Percentiles rank a stretch among this genome's conserved stretches.
phyloP scores from a whole-genome alignment of 2,888 invertebrate species.

The Gastracanthus pulcherrimus region DNA sequence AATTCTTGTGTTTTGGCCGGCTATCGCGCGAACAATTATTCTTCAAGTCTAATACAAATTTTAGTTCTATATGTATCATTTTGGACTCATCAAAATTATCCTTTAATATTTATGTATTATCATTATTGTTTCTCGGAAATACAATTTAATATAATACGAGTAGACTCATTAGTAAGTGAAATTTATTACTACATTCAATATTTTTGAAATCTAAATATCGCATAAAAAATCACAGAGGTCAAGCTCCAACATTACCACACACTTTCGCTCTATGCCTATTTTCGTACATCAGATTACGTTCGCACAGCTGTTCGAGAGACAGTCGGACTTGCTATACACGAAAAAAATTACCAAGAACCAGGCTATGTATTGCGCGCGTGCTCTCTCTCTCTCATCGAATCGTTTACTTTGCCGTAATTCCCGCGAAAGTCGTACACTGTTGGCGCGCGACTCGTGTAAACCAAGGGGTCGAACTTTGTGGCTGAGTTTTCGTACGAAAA shows the following conservation, averaged over 20 bases:
- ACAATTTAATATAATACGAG: too few relatives aligned
- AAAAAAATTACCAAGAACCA: background rate
- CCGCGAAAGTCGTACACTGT: background rate
- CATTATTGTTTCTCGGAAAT: too few relatives aligned
- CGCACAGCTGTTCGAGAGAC: background rate
- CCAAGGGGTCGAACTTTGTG: background rate
- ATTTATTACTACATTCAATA: background rate
- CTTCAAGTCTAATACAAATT: too few relatives aligned
- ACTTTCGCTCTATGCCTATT: background rate
- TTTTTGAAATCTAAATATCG: background rate
- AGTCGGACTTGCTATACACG: background rate
- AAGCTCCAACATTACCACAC: background rate
- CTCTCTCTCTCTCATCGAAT: too few relatives aligned
- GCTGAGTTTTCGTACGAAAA: background rate
- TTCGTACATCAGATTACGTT: slow-evolving; percentile 8
- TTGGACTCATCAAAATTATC: too few relatives aligned
- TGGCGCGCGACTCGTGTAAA: slow-evolving; percentile 13
- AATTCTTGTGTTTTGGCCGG: too few relatives aligned
- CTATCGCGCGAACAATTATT: too few relatives aligned
- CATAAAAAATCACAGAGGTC: background rate
- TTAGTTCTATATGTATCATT: too few relatives aligned
- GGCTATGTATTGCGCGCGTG: background rate
- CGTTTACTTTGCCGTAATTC: slow-evolving; percentile 15
- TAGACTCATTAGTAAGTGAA: too few relatives aligned
- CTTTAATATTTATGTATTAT: too few relatives aligned